These are phyloP conservation scores for Girardia tigrina DNA, from an alignment of 2,888 invertebrate species.

Conservation along the genomic window DNA sequence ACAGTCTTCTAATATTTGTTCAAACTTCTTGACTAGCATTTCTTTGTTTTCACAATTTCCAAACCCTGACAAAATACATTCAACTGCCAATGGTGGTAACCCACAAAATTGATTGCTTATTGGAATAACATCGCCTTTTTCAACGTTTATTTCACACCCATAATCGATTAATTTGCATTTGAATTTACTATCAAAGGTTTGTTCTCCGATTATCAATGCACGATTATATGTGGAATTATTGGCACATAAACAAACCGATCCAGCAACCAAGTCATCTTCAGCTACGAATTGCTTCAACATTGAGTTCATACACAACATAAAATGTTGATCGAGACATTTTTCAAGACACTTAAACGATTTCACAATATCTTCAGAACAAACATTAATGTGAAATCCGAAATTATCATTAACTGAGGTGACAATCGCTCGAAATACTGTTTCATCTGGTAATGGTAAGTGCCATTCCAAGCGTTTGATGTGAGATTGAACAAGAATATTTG, in stretches of 20 bases:
- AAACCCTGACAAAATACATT: neutral
- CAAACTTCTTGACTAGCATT: neutral
- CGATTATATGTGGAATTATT: conserved; percentile 17
- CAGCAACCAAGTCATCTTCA: neutral
- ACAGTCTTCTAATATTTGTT: neutral
- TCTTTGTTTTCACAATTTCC: neutral
- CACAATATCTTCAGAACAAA: neutral
- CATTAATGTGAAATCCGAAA: conserved; percentile 2
- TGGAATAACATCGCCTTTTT: neutral
- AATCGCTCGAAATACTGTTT: neutral
- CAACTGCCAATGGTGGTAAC: neutral
- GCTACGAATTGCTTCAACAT: neutral
- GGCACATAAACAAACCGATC: neutral
- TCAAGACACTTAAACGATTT: neutral
- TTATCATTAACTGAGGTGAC: neutral
- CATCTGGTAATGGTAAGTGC: neutral
- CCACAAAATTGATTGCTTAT: neutral
- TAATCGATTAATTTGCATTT: neutral
- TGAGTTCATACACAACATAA: neutral
- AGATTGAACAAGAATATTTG: neutral
- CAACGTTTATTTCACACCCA: neutral
- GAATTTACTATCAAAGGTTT: neutral
- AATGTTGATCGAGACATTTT: neutral
- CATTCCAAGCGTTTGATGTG: neutral
- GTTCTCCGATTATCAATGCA: neutral